Percentiles rank a stretch among this genome's conserved stretches.
These are phyloP conservation scores for Leptodactylus fallax DNA, from an alignment of 2,797 vertebrate species.

Conservation along the genomic window DNA sequence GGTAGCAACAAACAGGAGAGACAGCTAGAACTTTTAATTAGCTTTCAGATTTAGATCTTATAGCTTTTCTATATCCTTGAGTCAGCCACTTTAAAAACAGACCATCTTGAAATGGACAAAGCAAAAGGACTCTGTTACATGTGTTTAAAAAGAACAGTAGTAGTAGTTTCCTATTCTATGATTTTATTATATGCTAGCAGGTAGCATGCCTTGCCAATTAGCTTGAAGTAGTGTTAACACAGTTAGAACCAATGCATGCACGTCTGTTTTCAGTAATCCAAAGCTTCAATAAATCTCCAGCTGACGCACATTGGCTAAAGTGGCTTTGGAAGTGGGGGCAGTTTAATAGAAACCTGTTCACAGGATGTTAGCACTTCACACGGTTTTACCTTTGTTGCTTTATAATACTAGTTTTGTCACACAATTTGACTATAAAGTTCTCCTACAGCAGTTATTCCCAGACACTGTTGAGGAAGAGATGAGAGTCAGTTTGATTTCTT, in stretches of 20 bases:
- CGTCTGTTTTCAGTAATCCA: slow-evolving; percentile 55
- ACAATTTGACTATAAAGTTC: no score
- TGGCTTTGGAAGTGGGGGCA: slow-evolving; percentile 42
- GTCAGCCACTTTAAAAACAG: background rate
- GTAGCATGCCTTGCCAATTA: slow-evolving; percentile 9
- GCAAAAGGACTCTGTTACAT: background rate
- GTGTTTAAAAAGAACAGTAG: background rate
- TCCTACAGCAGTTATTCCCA: no score
- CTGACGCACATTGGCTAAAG: slow-evolving; percentile 60
- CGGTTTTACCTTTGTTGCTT: background rate
- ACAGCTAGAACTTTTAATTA: no score
- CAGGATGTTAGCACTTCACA: background rate
- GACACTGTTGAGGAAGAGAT: no score
- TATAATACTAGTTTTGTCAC: background rate
- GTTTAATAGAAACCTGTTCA: slow-evolving; percentile 26
- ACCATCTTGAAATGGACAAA: background rate
- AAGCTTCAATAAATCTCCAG: slow-evolving; percentile 60
- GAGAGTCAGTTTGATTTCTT: no score
- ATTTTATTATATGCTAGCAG: background rate
- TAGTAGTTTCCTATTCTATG: background rate
- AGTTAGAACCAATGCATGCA: slow-evolving; percentile 17
- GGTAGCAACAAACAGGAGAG: no score
- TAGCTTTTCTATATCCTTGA: no score
- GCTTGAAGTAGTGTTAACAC: slow-evolving; percentile 43
- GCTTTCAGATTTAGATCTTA: no score